Conservation (phyloP, 2,113 vertebrate genomes). For the Delphinus delphis region DNA sequence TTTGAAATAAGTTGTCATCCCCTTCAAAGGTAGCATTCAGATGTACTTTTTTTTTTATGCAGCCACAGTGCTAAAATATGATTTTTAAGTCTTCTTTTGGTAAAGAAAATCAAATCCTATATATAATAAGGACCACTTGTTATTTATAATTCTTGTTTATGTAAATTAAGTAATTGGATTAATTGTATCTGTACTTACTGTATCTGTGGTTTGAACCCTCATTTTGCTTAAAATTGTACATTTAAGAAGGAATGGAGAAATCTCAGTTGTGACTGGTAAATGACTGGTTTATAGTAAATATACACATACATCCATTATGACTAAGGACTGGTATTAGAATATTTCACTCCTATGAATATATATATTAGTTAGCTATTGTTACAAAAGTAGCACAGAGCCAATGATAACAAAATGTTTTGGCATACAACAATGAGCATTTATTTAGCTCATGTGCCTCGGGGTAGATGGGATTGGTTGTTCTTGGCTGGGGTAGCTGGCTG, state of each 20-base stretch:
- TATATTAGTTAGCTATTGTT: background rate
- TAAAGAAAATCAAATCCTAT: background rate
- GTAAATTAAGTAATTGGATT: background rate
- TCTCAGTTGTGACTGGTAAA: background rate
- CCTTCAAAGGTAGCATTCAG: background rate
- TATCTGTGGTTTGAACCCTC: background rate
- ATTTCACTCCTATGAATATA: background rate
- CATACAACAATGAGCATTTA: background rate
- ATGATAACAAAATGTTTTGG: background rate
- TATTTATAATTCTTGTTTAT: constrained; percentile 9
- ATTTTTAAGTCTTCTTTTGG: constrained; percentile 8
- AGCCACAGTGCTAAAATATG: background rate
- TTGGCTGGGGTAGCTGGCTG: background rate
- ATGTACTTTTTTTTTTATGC: background rate
- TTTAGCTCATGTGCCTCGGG: background rate
- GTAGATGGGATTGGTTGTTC: background rate
- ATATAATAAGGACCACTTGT: background rate
- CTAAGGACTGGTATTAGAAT: background rate
- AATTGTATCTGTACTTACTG: background rate
- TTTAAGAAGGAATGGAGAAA: background rate
- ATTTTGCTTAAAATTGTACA: constrained; percentile 21
- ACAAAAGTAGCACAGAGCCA: background rate
- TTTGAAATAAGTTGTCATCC: constrained; percentile 61
- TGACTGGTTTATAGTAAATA: background rate
- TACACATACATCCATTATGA: background rate